Evolutionary conservation across 1,140 invertebrate genomes (phyloP).

Genomic region (Heliconius melpomene): DNA sequence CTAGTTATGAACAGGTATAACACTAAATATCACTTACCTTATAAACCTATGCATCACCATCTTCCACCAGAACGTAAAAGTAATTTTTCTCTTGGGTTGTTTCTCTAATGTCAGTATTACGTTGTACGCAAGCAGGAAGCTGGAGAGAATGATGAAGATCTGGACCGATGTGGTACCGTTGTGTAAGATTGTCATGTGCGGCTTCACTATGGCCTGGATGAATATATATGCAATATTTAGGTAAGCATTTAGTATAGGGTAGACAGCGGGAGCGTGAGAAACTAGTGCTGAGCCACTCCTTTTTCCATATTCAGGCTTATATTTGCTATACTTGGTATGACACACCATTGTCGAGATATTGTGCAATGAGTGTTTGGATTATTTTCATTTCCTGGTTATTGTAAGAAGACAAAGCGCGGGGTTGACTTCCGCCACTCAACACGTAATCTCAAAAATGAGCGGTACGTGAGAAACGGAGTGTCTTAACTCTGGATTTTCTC

Average conservation of each 20-base stretch:
- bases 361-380: too few species aligned
- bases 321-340: too few species aligned
- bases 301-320: too few species aligned
- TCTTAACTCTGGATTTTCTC: too few species aligned
- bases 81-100: constrained; percentile 42
- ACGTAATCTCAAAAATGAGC: too few species aligned
- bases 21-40: constrained; percentile 44
- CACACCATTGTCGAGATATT: background rate
- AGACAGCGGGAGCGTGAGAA: too few species aligned
- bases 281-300: background rate
- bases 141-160: constrained; percentile 57
- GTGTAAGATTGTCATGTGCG: constrained; percentile 38
- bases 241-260: background rate
- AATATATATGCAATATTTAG: background rate
- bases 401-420: background rate
- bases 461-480: too few species aligned
- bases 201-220: background rate
- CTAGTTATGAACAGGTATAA: too few species aligned
- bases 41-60: constrained; percentile 48
- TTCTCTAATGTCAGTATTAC: constrained; percentile 44
- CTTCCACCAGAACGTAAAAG: constrained; percentile 42
- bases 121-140: constrained; percentile 59
- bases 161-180: constrained; percentile 59
- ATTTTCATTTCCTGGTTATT: too few species aligned
- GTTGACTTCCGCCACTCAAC: too few species aligned